Conservation (phyloP, 2,797 vertebrate genomes). For the Lophura swinhoii region DNA sequence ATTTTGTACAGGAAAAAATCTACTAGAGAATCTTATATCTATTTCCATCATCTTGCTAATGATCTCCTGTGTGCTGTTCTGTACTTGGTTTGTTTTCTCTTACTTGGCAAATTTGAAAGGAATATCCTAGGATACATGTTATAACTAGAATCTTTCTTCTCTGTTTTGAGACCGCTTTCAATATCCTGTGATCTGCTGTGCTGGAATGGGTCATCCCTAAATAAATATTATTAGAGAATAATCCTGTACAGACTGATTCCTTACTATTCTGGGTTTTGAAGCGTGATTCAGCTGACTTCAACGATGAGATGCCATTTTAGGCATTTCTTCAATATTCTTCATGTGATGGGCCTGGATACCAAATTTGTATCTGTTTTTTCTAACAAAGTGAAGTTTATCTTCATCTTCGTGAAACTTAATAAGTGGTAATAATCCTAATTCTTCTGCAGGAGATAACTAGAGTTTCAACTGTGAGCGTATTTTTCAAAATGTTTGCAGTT, state of each 20-base stretch:
- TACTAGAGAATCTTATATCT: slow-evolving; percentile 72
- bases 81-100: slow-evolving; percentile 55
- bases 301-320: neutral
- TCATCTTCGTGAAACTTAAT: neutral
- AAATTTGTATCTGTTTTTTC: neutral
- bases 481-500: neutral
- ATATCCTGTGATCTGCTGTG: neutral
- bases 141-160: neutral
- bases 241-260: neutral
- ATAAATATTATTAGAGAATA: neutral
- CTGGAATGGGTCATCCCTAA: neutral
- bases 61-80: slow-evolving; percentile 54
- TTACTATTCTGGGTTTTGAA: neutral
- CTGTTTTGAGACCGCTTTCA: slow-evolving; percentile 2
- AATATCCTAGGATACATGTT: slow-evolving; percentile 25
- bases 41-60: slow-evolving; percentile 71
- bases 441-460: neutral
- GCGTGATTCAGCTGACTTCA: neutral
- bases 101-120: slow-evolving; percentile 25
- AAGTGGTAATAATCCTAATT: neutral
- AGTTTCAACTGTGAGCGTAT: neutral
- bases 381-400: neutral
- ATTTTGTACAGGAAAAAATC: slow-evolving; percentile 73
- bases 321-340: neutral
- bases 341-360: neutral